A percentile compares a stretch with the other conserved stretches of the same genome.
These are phyloP conservation scores for Ecliptopera silaceata DNA, from an alignment of 2,888 invertebrate species.

Conservation along the genomic window DNA sequence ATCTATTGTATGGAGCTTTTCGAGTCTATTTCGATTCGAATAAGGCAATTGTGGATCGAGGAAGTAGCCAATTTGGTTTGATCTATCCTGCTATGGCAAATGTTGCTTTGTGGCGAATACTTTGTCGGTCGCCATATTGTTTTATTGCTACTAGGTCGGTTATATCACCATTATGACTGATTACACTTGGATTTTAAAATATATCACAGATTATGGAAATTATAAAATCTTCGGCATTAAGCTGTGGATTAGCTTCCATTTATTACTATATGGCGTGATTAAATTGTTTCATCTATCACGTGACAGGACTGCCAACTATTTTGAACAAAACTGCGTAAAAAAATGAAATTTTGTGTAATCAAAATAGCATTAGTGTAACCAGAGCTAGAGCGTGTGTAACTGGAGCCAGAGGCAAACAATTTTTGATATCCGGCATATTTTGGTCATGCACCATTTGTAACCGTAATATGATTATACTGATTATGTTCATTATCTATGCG, in stretches of 20 bases:
- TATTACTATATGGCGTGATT: slow-evolving; percentile 48
- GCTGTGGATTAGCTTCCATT: slow-evolving; percentile 53
- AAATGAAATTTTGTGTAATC: slow-evolving; percentile 72
- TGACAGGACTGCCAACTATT: slow-evolving; percentile 51
- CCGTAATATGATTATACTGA: slow-evolving; percentile 32
- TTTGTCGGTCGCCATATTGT: not conserved
- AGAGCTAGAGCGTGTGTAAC: slow-evolving; percentile 51
- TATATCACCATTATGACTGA: not conserved
- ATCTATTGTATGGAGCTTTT: slow-evolving; percentile 65
- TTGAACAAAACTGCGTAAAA: slow-evolving; percentile 51
- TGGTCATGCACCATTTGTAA: slow-evolving; percentile 54
- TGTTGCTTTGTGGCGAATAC: slow-evolving; percentile 15
- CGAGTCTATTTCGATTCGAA: slow-evolving; percentile 65
- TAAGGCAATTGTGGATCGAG: slow-evolving; percentile 66
- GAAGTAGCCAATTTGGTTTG: slow-evolving; percentile 66
- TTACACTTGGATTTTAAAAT: not conserved
- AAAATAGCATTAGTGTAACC: slow-evolving; percentile 71
- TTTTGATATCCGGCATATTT: slow-evolving; percentile 53
- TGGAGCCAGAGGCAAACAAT: slow-evolving; percentile 43
- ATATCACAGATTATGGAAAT: slow-evolving; percentile 39
- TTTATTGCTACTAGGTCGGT: not conserved
- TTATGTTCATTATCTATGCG: slow-evolving; percentile 27
- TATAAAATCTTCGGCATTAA: slow-evolving; percentile 38
- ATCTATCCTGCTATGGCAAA: slow-evolving; percentile 37
- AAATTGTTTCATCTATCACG: slow-evolving; percentile 48